Base-by-base conservation (phyloP, 2,888 invertebrate species). In the Drosophila meridionalis region DNA sequence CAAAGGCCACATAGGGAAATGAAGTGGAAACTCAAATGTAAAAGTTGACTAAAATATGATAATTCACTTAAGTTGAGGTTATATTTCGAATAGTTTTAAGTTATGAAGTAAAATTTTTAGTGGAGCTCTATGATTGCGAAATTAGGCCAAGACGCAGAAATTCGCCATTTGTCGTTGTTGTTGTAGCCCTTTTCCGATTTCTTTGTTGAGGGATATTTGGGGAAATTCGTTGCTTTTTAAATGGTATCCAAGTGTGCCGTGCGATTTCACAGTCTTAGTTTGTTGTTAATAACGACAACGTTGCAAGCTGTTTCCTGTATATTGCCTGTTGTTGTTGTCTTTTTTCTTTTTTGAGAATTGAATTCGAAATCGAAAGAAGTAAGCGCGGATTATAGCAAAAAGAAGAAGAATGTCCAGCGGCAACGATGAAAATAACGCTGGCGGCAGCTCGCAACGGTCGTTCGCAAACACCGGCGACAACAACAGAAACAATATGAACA, bases 1-100 rank as follows among this genome's bases (percentile, higher is more conserved):
- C 60, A 73, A 89, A 79, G 88, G 85, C 85, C 85, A 85, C 90
- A 85, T 80, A 81, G 60, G 71, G 68, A 73, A 79, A 73, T 59
- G 56, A n/a, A 47, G 38, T 53, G 57, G 66, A 70, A 73, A 61
- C 60, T 62, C 8, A 32, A 42, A 32, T 32, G 11, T 67, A 55
- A 30, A 53, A 55, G 52, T 20, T 55, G 38, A 11, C n/a, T 11
- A 7, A 32, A 28, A 42, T 36, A 3, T 30, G 1, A 30, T 42
- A 6, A 43, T 50, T 36, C 2, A n/a, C 26, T 30, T 36, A 45
- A 40, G 42, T 32, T 7, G n/a, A 53, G 14, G 52, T 3, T 50
- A 40, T 40, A 43, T 36, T 36, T 43, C 4, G 8, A 12, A 12
- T 40, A 55, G 11, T 47, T 48, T 9, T 28, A 30, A 48, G 40